phyloP scores from a whole-genome alignment of 2,797 vertebrate species.

The Helicolenus hilgendorfi region DNA sequence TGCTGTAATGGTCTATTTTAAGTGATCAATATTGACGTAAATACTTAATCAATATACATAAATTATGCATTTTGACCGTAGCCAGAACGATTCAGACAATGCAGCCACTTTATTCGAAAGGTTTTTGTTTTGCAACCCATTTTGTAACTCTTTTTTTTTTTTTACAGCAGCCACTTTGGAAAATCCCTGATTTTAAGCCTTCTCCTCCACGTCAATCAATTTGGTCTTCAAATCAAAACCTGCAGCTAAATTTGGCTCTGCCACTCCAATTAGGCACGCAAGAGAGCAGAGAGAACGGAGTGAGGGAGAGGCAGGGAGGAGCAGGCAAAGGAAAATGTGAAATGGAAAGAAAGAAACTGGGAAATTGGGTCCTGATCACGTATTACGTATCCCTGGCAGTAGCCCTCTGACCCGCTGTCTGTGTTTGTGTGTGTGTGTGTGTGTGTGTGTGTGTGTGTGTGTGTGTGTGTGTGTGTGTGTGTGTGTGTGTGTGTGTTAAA shows the following conservation, averaged over 20 bases:
- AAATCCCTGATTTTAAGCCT: constrained; percentile 55
- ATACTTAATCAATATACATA: constrained; percentile 34
- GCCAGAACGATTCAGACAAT: neutral
- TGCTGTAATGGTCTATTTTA: constrained; percentile 54
- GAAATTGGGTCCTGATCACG: constrained; percentile 29
- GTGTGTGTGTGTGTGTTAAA: neutral
- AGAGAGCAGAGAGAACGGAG: neutral
- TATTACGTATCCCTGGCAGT: neutral
- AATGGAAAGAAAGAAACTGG: neutral
- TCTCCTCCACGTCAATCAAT: constrained; percentile 44
- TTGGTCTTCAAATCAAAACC: constrained; percentile 55
- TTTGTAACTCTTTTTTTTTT: constrained; percentile 17
- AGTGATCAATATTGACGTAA: constrained; percentile 40
- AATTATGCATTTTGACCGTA: neutral
- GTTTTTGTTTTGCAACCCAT: neutral
- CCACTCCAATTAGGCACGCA: constrained; percentile 64
- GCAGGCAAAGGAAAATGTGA: neutral
- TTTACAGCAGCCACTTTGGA: constrained; percentile 16
- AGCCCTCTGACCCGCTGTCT: constrained; percentile 1
- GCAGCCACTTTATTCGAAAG: neutral
- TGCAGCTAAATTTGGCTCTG: constrained; percentile 53
- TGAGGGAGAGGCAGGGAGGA: neutral
- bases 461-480: constrained; percentile 8
- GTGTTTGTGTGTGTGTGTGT: constrained; percentile 8
- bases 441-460: neutral